These are phyloP conservation scores for Punctoribates punctum DNA, from an alignment of 2,888 invertebrate genomes.

Conservation along the genomic window DNA sequence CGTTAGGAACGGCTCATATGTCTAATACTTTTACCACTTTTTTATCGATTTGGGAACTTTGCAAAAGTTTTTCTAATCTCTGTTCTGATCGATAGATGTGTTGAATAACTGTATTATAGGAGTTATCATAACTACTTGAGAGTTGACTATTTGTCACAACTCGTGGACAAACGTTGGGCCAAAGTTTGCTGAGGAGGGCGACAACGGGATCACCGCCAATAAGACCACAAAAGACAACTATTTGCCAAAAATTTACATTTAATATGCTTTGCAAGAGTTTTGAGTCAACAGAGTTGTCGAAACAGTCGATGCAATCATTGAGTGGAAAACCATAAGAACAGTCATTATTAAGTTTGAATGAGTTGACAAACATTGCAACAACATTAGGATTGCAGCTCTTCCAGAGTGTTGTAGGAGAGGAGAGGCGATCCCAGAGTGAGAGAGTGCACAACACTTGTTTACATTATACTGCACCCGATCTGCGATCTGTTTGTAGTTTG, in stretches of 20 bases:
- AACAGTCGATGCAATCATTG: background rate
- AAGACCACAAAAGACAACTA: background rate
- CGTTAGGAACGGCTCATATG: slow-evolving; percentile 17
- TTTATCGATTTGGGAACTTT: background rate
- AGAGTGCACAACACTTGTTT: slow-evolving; percentile 25
- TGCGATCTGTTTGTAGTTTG: slow-evolving; percentile 25
- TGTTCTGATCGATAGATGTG: background rate
- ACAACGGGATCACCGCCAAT: background rate
- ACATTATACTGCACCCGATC: slow-evolving; percentile 28
- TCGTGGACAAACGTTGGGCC: background rate
- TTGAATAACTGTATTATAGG: background rate
- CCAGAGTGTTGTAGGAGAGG: background rate
- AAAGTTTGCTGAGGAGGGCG: background rate
- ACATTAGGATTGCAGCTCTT: background rate
- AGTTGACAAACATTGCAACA: slow-evolving; percentile 33
- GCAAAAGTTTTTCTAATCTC: background rate
- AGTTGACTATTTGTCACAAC: background rate
- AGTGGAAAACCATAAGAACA: slow-evolving; percentile 16
- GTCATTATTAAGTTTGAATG: slow-evolving; percentile 34
- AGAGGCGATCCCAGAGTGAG: background rate
- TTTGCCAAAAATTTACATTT: slow-evolving; percentile 11
- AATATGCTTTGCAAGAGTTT: background rate
- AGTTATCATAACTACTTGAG: background rate
- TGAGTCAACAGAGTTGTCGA: slow-evolving; percentile 21
- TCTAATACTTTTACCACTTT: background rate